A percentile compares a stretch with the other conserved stretches of the same genome.
phyloP scores from a whole-genome alignment of 2,888 invertebrate genomes.

The Ophioninae sp. region DNA sequence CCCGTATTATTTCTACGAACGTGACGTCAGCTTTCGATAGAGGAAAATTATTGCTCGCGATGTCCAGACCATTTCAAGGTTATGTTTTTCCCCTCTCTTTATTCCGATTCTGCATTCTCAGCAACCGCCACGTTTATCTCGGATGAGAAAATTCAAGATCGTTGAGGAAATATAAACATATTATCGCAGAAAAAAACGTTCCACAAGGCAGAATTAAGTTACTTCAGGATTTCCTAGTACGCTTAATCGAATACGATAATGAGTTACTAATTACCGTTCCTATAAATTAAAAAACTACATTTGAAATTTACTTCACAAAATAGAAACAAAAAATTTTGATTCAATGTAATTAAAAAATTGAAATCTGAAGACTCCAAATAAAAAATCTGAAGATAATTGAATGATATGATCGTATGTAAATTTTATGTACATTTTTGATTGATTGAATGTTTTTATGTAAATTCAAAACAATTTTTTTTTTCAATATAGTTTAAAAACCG shows the following conservation, averaged over 20 bases:
- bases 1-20: slow-evolving; percentile 14
- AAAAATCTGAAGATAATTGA: no score
- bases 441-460: no score
- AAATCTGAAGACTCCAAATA: no score
- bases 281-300: background rate
- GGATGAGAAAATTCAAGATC: background rate
- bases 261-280: background rate
- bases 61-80: slow-evolving; percentile 2
- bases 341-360: no score
- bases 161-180: background rate
- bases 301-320: no score
- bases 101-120: background rate
- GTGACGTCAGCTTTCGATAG: background rate
- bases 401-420: no score
- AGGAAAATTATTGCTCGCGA: slow-evolving; percentile 11
- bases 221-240: background rate
- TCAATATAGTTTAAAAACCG: no score
- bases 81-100: slow-evolving; percentile 5
- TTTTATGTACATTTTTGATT: no score
- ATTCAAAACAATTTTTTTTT: no score
- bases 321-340: no score
- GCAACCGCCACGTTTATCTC: slow-evolving; percentile 8
- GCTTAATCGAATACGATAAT: background rate
- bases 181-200: background rate
- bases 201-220: background rate